Base-by-base conservation (phyloP, 1,140 invertebrate genomes). In the Caerostris extrusa region DNA sequence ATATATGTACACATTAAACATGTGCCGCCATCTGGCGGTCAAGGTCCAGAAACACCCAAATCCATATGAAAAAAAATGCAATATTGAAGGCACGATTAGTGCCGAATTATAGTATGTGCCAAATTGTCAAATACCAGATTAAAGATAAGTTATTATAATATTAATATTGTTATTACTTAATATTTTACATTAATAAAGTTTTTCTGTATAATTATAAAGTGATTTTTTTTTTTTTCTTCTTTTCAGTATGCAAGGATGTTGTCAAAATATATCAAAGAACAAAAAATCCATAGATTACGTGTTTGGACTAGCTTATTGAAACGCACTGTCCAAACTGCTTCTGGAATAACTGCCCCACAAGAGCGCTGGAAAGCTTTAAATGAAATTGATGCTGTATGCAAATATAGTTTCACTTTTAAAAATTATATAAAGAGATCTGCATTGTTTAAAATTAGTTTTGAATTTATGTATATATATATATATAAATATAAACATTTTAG, bases 271-370 rank as follows among this genome's bases (percentile, higher is more conserved):
- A 99, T 99, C 83, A 97, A 97, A 12, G 97, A 98, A 95, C 98
- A 99, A 96, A 97, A 98, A 94, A 99, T 99, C 94, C 97, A 98
- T 83, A 98, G 98, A 53, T 96, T 99, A 57, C 97, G 98, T 61
- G 99, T 99, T 3, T 99, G 99, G 99, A 99, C 99, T 0, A 99
- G 98, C 57, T 99, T 99, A 97, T 97, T 99, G 95, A 98, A 98
- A 95, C 96, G 99, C 67, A 99, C 99, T 55, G 99, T 99, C 93
- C 99, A 99, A 96, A 99, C 99, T 0, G 98, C 99, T 0, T 97
- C 97, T 81, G 97, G 97, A 93, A 94, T 94, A n/a, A 60, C 34
- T 69, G 99, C 98, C 1, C 98, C 99, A 0, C 99, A 99, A 95
- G 99, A 99, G 96, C 97, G 99, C 95, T 97, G 99, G 97, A 99